Evolutionary conservation across 1,140 invertebrate genomes (phyloP).

Genomic region (Meloidogyne exigua): DNA sequence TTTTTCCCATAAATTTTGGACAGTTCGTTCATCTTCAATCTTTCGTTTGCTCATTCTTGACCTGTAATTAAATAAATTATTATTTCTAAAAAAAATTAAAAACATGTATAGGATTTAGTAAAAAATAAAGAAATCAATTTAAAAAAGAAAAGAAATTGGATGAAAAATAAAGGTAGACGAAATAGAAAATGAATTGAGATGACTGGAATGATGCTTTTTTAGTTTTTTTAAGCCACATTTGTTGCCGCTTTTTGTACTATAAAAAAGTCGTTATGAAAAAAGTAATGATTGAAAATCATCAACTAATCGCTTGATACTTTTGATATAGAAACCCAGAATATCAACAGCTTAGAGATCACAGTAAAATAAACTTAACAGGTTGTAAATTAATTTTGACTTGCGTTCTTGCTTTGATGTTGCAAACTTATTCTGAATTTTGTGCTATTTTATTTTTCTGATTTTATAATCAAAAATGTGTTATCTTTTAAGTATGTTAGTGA

Average conservation of each 20-base stretch:
- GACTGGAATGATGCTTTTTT: background rate
- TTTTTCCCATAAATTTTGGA: background rate
- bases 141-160: background rate
- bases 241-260: background rate
- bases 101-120: background rate
- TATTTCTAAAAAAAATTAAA: background rate
- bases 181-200: background rate
- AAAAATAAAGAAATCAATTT: constrained; percentile 1
- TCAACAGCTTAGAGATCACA: no score
- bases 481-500: no score
- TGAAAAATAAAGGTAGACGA: background rate
- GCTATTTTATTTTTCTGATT: no score
- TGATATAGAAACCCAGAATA: no score
- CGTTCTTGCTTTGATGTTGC: no score
- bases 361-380: no score
- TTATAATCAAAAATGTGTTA: no score
- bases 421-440: no score
- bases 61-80: background rate
- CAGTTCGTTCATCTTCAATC: background rate
- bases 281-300: no score
- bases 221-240: background rate
- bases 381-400: no score
- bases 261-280: background rate
- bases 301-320: no score
- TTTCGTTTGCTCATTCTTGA: background rate